Percentiles rank a stretch among this genome's conserved stretches.
Conservation (phyloP, 2,888 invertebrate genomes). For the Drosophila kokeensis region DNA sequence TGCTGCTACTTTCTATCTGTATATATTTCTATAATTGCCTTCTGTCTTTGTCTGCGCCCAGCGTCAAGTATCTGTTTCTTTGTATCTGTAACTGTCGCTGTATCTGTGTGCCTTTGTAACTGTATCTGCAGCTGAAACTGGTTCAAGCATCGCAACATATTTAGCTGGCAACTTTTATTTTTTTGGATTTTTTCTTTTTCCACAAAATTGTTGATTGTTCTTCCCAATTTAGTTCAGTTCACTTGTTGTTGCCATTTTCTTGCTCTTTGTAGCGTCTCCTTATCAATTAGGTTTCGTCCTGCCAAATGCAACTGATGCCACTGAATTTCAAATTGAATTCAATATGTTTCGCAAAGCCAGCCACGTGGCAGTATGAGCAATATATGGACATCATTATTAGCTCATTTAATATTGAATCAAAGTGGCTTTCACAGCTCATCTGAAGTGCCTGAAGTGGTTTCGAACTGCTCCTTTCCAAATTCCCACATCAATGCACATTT, state of each 20-base stretch:
- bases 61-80: conserved; percentile 53
- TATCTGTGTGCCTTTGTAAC: conserved; percentile 22
- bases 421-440: background rate
- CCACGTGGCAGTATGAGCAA: conserved; percentile 15
- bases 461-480: background rate
- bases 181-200: conserved; percentile 1
- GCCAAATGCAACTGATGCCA: conserved; percentile 39
- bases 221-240: conserved; percentile 17
- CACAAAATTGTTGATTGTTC: conserved; percentile 53
- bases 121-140: conserved; percentile 34
- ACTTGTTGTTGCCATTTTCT: conserved; percentile 21
- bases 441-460: background rate
- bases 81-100: conserved; percentile 16
- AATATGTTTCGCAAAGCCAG: background rate
- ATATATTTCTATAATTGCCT: conserved; percentile 73
- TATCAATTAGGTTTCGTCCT: conserved; percentile 17
- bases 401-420: conserved; percentile 24
- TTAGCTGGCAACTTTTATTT: conserved; percentile 31
- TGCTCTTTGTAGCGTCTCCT: background rate
- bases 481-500: background rate
- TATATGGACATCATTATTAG: conserved; percentile 21
- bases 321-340: conserved; percentile 30
- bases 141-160: conserved; percentile 50
- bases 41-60: conserved; percentile 65
- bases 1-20: conserved; percentile 59